These are phyloP conservation scores for Yponomeuta sedellus DNA, from an alignment of 2,888 invertebrate species.

Conservation along the genomic window DNA sequence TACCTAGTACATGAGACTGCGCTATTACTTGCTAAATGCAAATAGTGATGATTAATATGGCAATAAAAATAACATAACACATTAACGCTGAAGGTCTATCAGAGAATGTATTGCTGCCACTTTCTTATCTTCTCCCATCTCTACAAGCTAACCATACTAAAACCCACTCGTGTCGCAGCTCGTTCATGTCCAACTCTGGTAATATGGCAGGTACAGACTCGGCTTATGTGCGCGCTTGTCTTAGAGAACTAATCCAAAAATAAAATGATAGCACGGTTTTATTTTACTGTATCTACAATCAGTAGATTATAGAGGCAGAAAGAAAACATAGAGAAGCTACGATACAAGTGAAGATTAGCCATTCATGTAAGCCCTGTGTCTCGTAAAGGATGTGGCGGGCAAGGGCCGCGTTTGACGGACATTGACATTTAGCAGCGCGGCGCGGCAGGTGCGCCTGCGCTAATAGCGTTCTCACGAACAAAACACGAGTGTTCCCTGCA, in stretches of 20 bases:
- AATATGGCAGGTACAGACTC: no score
- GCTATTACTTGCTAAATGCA: neutral
- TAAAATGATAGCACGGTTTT: no score
- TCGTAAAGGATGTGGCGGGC: neutral
- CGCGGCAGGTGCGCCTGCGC: constrained; percentile 50
- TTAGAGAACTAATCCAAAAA: no score
- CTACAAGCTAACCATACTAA: neutral
- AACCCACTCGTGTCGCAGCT: no score
- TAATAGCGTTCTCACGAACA: constrained; percentile 32
- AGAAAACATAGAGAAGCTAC: no score
- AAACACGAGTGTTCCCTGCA: neutral
- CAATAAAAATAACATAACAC: neutral
- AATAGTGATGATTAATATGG: neutral
- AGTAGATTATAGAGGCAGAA: no score
- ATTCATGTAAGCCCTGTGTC: neutral
- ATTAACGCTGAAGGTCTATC: neutral
- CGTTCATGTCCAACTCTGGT: no score
- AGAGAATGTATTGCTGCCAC: neutral
- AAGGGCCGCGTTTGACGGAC: constrained; percentile 61
- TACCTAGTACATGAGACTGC: neutral
- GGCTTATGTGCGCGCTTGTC: no score
- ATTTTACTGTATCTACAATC: no score
- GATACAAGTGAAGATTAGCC: no score
- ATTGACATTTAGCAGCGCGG: constrained; percentile 49
- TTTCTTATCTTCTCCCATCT: neutral